phyloP scores from a whole-genome alignment of 2,888 invertebrate species.

The Mythimna pallens region DNA sequence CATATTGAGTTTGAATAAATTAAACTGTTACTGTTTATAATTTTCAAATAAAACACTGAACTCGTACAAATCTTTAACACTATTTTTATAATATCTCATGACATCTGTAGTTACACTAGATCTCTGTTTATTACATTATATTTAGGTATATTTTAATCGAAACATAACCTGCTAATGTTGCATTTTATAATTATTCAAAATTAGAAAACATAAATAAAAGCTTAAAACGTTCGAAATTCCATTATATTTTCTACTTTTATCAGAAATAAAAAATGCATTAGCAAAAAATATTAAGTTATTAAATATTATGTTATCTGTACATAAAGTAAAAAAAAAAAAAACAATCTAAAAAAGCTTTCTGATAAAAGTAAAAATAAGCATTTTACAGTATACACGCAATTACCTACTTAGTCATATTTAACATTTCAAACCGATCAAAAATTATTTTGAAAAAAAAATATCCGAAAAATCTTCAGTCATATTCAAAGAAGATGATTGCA shows the following conservation, averaged over 20 bases:
- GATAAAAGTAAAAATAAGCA: constrained; percentile 52
- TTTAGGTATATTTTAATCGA: constrained; percentile 32
- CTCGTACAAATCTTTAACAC: constrained; percentile 36
- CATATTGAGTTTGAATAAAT: neutral
- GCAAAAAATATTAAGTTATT: neutral
- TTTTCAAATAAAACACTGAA: neutral
- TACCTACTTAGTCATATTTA: constrained; percentile 45
- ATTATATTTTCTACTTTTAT: constrained; percentile 49
- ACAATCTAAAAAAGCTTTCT: neutral
- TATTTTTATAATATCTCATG: constrained; percentile 27
- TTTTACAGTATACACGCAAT: constrained; percentile 46
- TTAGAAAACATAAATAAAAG: constrained; percentile 22
- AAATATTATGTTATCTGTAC: too few relatives aligned
- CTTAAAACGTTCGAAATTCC: constrained; percentile 46
- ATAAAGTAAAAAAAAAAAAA: neutral
- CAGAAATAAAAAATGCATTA: constrained; percentile 39
- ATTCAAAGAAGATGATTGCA: too few relatives aligned
- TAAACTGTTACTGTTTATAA: too few relatives aligned
- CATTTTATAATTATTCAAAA: constrained; percentile 21
- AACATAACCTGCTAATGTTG: constrained; percentile 43
- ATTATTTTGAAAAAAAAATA: constrained; percentile 3
- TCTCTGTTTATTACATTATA: constrained; percentile 37
- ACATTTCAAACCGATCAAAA: constrained; percentile 43
- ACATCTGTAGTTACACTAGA: constrained; percentile 54
- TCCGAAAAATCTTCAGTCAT: neutral